Percentiles rank a stretch among this genome's conserved stretches.
Conservation (phyloP, 2,113 vertebrate species). For the Ameiurus melas region DNA sequence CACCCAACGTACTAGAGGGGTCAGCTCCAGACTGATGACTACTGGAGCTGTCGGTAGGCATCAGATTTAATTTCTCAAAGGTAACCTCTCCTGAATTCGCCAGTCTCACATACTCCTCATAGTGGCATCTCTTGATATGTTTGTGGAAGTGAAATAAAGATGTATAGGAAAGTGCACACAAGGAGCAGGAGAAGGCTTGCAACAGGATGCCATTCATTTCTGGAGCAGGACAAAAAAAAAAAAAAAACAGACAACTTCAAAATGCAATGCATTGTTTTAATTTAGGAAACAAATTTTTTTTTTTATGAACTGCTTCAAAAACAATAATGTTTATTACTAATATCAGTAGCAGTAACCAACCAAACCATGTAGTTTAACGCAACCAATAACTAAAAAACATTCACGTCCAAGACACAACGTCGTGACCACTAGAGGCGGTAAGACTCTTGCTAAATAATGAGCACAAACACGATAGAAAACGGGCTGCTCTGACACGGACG, state of each 20-base stretch:
- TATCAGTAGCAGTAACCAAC: neutral
- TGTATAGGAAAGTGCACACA: slow-evolving; percentile 38
- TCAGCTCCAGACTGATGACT: slow-evolving; percentile 5
- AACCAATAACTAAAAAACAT: neutral
- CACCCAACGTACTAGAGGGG: neutral
- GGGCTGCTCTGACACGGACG: neutral
- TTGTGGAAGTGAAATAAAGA: slow-evolving; percentile 29
- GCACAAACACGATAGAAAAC: neutral
- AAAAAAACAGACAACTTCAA: slow-evolving; percentile 22
- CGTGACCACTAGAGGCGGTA: neutral
- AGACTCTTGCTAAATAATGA: neutral
- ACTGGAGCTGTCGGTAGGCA: slow-evolving; percentile 13
- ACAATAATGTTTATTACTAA: neutral
- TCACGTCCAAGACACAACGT: neutral
- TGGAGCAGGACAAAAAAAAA: slow-evolving; percentile 34
- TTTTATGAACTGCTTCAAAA: neutral
- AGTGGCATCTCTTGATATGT: slow-evolving; percentile 31
- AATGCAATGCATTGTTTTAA: slow-evolving; percentile 16
- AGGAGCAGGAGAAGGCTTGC: slow-evolving; percentile 31
- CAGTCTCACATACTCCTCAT: slow-evolving; percentile 27
- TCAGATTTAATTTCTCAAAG: neutral
- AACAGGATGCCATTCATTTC: slow-evolving; percentile 30
- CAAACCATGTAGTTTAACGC: neutral
- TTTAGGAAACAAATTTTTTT: neutral
- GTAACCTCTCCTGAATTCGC: slow-evolving; percentile 22